Conservation (phyloP, 2,113 vertebrate species). For the Trogon surrucura region DNA sequence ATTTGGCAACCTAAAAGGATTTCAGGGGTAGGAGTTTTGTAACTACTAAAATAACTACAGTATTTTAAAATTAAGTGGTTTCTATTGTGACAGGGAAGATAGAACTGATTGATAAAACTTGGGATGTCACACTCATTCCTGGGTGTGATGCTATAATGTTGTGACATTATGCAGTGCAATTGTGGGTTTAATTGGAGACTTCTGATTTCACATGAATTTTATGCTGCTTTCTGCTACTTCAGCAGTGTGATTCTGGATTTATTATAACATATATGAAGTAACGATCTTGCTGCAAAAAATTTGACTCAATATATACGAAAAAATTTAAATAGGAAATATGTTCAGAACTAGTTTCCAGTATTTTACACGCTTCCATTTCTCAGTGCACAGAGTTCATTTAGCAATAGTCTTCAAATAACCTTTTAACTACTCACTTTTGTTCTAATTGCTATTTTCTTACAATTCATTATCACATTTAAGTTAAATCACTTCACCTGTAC, state of each 20-base stretch:
- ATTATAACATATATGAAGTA: neutral
- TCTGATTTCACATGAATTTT: neutral
- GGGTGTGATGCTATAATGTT: neutral
- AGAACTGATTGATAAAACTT: neutral
- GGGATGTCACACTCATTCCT: neutral
- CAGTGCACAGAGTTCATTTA: neutral
- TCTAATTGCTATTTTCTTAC: neutral
- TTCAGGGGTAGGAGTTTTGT: neutral
- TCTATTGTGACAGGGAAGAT: neutral
- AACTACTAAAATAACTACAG: neutral
- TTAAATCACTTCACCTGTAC: neutral
- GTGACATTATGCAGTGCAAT: neutral
- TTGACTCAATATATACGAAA: neutral
- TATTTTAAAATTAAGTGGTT: neutral
- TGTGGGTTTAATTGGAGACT: neutral
- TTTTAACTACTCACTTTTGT: neutral
- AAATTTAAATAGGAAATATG: neutral
- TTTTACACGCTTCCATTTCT: neutral
- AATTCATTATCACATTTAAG: neutral
- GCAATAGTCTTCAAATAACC: neutral
- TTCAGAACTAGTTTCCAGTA: neutral
- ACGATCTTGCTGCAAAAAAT: neutral
- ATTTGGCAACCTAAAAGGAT: neutral
- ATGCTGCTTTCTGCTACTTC: neutral
- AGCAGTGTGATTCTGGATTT: neutral